Conservation (phyloP, 2,797 vertebrate genomes). For the Spheniscus humboldti region DNA sequence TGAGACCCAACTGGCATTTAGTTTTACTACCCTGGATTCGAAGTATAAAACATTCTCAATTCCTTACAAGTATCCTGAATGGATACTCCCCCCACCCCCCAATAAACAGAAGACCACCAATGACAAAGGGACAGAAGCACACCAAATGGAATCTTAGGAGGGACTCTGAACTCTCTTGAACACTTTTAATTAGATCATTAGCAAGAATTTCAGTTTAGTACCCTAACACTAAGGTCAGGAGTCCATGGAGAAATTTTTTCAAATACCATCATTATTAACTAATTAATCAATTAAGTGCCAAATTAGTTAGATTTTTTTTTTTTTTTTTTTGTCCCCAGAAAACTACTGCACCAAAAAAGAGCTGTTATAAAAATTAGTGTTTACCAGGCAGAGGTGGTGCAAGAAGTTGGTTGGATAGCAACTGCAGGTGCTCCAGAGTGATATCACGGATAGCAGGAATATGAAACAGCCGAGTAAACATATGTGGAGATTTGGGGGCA, state of each 20-base stretch:
- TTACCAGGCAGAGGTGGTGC: constrained; percentile 94
- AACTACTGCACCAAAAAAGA: not conserved
- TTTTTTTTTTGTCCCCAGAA: not conserved
- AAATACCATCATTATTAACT: not conserved
- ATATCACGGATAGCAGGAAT: constrained; percentile 96
- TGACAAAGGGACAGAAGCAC: not conserved
- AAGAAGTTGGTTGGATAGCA: constrained; percentile 94
- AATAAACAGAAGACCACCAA: not conserved
- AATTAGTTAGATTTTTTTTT: not conserved
- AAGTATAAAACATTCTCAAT: not conserved
- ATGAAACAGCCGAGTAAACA: constrained; percentile 95
- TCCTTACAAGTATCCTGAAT: not conserved
- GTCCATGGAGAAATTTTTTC: not conserved
- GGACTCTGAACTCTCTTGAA: not conserved
- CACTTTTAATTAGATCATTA: not conserved
- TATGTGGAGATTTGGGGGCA: constrained; percentile 93
- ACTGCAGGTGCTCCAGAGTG: constrained; percentile 94
- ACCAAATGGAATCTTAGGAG: not conserved
- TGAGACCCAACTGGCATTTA: not conserved
- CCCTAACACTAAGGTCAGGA: not conserved
- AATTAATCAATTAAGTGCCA: not conserved
- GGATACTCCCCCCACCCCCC: not conserved
- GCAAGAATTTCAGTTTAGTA: not conserved
- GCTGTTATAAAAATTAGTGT: not conserved
- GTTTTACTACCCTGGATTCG: not conserved